Base-by-base conservation (phyloP, 2,113 vertebrate genomes). In the Nycticebus coucang region DNA sequence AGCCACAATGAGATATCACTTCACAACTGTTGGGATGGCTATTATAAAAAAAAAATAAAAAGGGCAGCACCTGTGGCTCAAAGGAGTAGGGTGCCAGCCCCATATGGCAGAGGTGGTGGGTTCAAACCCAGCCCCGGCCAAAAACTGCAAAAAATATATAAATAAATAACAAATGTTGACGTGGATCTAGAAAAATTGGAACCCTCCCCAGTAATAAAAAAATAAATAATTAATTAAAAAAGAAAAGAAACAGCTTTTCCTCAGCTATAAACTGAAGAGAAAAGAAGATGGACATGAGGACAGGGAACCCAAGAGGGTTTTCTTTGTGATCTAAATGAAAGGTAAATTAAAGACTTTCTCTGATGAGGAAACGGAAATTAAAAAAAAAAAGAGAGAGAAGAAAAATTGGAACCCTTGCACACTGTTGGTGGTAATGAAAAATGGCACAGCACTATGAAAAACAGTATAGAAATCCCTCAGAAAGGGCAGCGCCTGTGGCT, bases 241-340 rank as follows among this genome's bases (percentile, higher is more conserved):
- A 50, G 7, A 50, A 50, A 50, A 50, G 66, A 66, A 85, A 41
- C 18, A 59, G 35, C 30, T 60, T 96, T 83, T 88, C 50, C 50
- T 83, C 83, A 18, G 26, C 35, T 84, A 57, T 74, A 50, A 94
- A 94, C 74, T 72, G 24, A 84, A 80, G 37, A 87, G 59, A 57
- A 91, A 55, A 37, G 30, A 81, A 72, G 57, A 35, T 21, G 7
- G 28, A 83, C 41, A 33, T 26, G 50, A 93, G 9, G 19, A 15
- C 11, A 24, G 1, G 21, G 69, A 78, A 71, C 18, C 64, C 79
- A 87, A 94, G 69, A 72, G 75, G 4, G 6, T 50, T 92, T 96
- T 50, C 33, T 71, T 88, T 80, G 21, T 53, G 13, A 75, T 68
- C 10, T 60, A 93, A 94, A 69, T 62, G 62, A 90, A 92, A 97